A percentile compares a stretch with the other conserved stretches of the same genome.
Evolutionary conservation across 2,888 invertebrate genomes (phyloP).

Genomic region (Dolomedes plantarius): DNA sequence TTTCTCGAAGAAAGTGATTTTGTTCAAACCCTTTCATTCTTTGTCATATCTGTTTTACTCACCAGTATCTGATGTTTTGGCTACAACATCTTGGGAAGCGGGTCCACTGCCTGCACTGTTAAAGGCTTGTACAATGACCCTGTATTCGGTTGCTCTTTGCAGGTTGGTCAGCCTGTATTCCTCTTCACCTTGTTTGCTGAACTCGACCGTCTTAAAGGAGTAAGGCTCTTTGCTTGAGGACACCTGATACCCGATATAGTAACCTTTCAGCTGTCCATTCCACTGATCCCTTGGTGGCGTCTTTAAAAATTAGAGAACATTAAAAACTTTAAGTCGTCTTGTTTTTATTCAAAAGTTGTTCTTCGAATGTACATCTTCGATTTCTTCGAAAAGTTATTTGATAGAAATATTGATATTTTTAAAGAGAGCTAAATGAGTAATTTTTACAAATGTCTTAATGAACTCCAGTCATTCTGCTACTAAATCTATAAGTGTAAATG

Average conservation of each 20-base stretch:
- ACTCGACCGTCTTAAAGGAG: conserved; percentile 72
- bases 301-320: conserved; percentile 10
- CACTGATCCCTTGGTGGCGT: conserved; percentile 72
- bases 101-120: conserved; percentile 72
- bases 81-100: conserved; percentile 62
- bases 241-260: conserved; percentile 71
- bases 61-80: conserved; percentile 71
- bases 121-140: conserved; percentile 71
- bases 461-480: too few species aligned
- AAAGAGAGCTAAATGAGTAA: too few species aligned
- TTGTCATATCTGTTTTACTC: neutral
- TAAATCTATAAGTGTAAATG: too few species aligned
- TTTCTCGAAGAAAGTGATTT: too few species aligned
- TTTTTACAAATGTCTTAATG: too few species aligned
- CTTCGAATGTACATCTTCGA: too few species aligned
- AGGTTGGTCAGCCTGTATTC: conserved; percentile 67
- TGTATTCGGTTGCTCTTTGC: conserved; percentile 65
- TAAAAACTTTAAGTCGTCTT: too few species aligned
- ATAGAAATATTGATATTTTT: too few species aligned
- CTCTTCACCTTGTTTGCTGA: conserved; percentile 63
- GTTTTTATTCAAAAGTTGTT: too few species aligned
- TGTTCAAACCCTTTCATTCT: too few species aligned
- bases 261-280: conserved; percentile 72
- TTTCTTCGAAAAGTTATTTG: too few species aligned
- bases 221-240: conserved; percentile 59